A percentile compares a stretch with the other conserved stretches of the same genome.
These are phyloP conservation scores for Characodon lateralis DNA, from an alignment of 2,797 vertebrate species.

Conservation along the genomic window DNA sequence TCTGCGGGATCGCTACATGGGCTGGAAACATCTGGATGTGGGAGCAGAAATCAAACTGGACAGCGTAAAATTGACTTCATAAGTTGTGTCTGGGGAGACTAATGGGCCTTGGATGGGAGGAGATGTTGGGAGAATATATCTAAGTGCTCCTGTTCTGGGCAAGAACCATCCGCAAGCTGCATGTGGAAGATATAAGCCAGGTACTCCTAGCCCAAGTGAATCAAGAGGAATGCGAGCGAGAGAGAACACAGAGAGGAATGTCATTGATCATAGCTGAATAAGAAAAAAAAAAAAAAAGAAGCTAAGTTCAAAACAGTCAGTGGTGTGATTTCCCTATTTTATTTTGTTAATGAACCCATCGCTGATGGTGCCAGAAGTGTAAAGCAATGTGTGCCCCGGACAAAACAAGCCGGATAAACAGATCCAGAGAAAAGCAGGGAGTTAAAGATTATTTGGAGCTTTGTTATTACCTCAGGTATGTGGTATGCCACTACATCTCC, in stretches of 20 bases:
- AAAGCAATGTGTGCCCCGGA: conserved; percentile 18
- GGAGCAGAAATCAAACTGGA: conserved; percentile 78
- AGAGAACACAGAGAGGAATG: conserved; percentile 64
- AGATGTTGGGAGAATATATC: conserved; percentile 78
- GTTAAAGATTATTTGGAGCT: conserved; percentile 72
- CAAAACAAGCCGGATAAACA: conserved; percentile 44
- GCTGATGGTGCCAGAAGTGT: conserved; percentile 11
- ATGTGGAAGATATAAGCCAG: conserved; percentile 87
- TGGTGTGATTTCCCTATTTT: conserved; percentile 11
- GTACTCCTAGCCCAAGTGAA: conserved; percentile 75
- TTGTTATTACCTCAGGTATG: conserved; percentile 89
- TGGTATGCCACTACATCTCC: conserved; percentile 85
- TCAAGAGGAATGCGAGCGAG: conserved; percentile 76
- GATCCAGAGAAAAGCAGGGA: conserved; percentile 47
- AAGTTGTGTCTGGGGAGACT: conserved; percentile 79
- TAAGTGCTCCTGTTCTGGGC: conserved; percentile 77
- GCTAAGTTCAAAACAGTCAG: conserved; percentile 32
- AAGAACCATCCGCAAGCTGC: conserved; percentile 74
- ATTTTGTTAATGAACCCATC: conserved; percentile 28
- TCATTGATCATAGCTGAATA: conserved; percentile 70
- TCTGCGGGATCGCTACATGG: conserved; percentile 40
- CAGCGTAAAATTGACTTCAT: conserved; percentile 85
- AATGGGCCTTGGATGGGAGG: conserved; percentile 73
- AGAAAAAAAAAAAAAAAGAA: conserved; percentile 32
- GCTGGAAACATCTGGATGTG: conserved; percentile 79